These are phyloP conservation scores for Zootermopsis nevadensis DNA, from an alignment of 2,888 invertebrate species.

Conservation along the genomic window DNA sequence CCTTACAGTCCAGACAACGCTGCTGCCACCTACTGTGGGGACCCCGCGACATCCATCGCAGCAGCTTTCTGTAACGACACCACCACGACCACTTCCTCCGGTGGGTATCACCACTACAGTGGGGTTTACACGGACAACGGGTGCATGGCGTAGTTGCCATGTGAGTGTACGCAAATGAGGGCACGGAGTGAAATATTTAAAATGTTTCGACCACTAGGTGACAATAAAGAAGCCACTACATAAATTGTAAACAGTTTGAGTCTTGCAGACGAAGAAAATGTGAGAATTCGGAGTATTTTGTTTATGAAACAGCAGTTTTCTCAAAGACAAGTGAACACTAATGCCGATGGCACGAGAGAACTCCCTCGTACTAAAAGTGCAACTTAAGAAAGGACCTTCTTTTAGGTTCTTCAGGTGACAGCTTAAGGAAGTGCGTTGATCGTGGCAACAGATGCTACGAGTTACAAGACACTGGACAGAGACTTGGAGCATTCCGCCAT, in stretches of 20 bases:
- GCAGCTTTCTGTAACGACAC: conserved; percentile 5
- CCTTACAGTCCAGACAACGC: conserved; percentile 18
- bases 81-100: neutral
- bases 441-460: neutral
- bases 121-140: conserved; percentile 60
- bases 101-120: conserved; percentile 40
- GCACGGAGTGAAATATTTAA: too few relatives aligned
- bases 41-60: neutral
- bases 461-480: neutral
- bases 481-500: neutral
- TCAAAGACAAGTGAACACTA: too few relatives aligned
- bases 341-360: too few relatives aligned
- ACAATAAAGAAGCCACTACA: too few relatives aligned
- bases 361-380: too few relatives aligned
- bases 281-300: too few relatives aligned
- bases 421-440: neutral
- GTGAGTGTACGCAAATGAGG: too few relatives aligned
- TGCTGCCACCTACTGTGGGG: conserved; percentile 21
- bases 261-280: too few relatives aligned
- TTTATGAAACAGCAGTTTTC: too few relatives aligned
- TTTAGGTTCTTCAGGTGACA: neutral
- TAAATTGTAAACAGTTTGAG: too few relatives aligned
- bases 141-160: conserved; percentile 44
- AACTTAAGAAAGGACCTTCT: too few relatives aligned
- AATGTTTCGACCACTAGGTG: too few relatives aligned